A percentile compares a stretch with the other conserved stretches of the same genome.
Evolutionary conservation across 2,113 vertebrate species (phyloP).

Genomic region (Pogonocichla stellata): DNA sequence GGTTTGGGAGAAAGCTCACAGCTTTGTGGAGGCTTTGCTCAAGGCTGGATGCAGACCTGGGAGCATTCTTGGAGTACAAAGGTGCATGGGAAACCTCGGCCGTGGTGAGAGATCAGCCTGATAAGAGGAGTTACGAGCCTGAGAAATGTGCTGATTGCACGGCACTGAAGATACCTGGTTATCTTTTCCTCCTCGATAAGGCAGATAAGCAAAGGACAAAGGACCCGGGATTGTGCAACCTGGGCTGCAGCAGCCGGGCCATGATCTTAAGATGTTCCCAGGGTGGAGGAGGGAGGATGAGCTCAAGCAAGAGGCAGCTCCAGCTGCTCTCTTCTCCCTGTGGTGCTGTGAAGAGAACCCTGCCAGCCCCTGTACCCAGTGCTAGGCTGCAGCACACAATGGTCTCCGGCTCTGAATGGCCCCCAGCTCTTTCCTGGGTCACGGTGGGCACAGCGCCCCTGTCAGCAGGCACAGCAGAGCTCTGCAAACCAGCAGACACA

Average conservation of each 20-base stretch:
- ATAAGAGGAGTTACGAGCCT: slow-evolving; percentile 63
- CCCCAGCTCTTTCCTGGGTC: not conserved
- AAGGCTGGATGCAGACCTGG: slow-evolving; percentile 50
- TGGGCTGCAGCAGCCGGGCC: not conserved
- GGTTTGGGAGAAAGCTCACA: not conserved
- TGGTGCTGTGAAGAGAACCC: not conserved
- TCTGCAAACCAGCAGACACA: not conserved
- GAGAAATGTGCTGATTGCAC: slow-evolving; percentile 48
- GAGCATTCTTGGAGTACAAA: slow-evolving; percentile 74
- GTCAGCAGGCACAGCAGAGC: not conserved
- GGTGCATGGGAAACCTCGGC: slow-evolving; percentile 71
- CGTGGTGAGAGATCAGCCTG: slow-evolving; percentile 44
- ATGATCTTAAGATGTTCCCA: slow-evolving; percentile 13
- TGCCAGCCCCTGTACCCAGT: rapidly evolving
- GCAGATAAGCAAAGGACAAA: slow-evolving; percentile 67
- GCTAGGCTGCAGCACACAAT: not conserved
- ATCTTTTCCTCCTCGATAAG: slow-evolving; percentile 46
- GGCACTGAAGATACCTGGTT: slow-evolving; percentile 34
- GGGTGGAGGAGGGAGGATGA: not conserved
- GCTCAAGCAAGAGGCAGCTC: not conserved
- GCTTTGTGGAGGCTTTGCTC: not conserved
- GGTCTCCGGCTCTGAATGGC: not conserved
- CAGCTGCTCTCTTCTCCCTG: not conserved
- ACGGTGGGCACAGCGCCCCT: rapidly evolving
- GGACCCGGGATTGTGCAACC: slow-evolving; percentile 11